These are phyloP conservation scores for Falco biarmicus DNA, from an alignment of 2,797 vertebrate genomes.

Conservation along the genomic window DNA sequence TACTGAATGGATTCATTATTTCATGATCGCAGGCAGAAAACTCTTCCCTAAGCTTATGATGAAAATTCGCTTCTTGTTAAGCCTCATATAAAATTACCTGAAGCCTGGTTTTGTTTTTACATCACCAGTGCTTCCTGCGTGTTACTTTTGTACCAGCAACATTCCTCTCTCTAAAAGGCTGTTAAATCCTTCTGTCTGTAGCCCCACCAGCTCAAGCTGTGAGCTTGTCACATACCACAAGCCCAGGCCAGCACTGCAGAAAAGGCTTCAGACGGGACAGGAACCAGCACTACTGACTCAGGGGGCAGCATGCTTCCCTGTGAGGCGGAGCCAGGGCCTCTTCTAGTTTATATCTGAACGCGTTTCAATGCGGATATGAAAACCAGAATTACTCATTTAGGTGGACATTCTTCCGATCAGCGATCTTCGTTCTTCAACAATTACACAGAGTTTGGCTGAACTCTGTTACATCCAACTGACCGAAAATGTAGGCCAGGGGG, in stretches of 20 bases:
- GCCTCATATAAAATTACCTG: neutral
- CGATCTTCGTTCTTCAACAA: neutral
- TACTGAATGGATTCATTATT: neutral
- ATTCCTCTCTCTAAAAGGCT: neutral
- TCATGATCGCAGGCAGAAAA: neutral
- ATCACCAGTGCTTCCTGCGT: neutral
- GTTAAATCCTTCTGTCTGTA: neutral
- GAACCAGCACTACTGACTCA: neutral
- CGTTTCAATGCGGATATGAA: neutral
- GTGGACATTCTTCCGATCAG: neutral
- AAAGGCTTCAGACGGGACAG: conserved; percentile 7
- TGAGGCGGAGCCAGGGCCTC: neutral
- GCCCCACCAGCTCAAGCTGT: neutral
- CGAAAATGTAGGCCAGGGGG: neutral
- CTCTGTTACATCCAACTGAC: neutral
- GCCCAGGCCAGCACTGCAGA: neutral
- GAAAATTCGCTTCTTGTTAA: neutral
- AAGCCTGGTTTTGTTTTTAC: neutral
- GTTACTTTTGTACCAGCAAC: neutral
- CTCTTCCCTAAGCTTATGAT: neutral
- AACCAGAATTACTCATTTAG: conserved; percentile 10
- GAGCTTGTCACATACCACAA: neutral
- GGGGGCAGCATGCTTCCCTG: conserved; percentile 12
- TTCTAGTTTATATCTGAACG: neutral
- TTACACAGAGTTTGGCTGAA: neutral